These are phyloP conservation scores for Globodera rostochiensis DNA, from an alignment of 1,140 invertebrate species.

Conservation along the genomic window DNA sequence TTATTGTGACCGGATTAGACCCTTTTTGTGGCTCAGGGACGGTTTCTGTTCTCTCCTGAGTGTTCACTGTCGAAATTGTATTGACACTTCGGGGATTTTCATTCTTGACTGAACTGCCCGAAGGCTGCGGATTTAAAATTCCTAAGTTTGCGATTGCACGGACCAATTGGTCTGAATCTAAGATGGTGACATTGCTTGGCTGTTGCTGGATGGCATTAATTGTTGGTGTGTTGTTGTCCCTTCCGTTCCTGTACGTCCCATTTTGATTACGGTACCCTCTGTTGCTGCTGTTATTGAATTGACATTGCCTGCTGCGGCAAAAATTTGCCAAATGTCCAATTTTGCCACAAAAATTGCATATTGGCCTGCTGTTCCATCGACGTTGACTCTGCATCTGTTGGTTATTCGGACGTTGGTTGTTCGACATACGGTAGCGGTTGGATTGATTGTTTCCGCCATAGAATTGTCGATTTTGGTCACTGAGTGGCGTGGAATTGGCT, in stretches of 20 bases:
- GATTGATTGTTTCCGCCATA: background rate
- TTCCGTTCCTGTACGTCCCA: background rate
- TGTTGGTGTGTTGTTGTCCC: background rate
- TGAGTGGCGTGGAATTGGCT: background rate
- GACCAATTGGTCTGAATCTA: background rate
- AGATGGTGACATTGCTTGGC: background rate
- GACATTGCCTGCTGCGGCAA: background rate
- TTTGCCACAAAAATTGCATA: conserved; percentile 4
- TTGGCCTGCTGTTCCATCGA: background rate
- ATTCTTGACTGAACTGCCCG: background rate
- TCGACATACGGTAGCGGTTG: background rate
- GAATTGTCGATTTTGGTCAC: background rate
- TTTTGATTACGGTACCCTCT: background rate
- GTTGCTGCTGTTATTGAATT: background rate
- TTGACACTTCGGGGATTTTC: background rate
- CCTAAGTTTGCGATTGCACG: conserved; percentile 5
- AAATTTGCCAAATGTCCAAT: background rate
- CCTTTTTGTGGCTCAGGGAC: background rate
- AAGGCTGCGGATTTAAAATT: background rate
- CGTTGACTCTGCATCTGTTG: background rate
- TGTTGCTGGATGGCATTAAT: background rate
- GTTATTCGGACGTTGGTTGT: background rate
- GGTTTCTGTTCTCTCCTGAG: too few relatives aligned
- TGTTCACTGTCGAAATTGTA: background rate
- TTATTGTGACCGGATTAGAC: background rate